Percentiles rank a stretch among this genome's conserved stretches.
Conservation (phyloP, 2,113 vertebrate species). For the Malaclemys terrapin region DNA sequence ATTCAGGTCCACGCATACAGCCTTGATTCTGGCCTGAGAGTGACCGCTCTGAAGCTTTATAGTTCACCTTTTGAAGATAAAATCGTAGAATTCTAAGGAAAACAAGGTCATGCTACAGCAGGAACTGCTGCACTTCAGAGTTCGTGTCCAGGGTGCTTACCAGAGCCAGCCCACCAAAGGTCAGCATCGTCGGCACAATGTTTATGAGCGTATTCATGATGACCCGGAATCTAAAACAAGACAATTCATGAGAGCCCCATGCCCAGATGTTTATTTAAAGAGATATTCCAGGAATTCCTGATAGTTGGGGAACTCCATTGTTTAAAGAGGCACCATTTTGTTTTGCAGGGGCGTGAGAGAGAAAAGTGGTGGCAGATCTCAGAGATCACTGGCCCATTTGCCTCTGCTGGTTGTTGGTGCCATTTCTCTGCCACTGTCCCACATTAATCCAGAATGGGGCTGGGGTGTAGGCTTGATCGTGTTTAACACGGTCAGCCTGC, state of each 20-base stretch:
- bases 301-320: background rate
- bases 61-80: conserved; percentile 36
- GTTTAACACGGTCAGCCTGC: too few species aligned
- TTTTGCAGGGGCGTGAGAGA: background rate
- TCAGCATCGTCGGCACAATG: conserved; percentile 91
- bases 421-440: background rate
- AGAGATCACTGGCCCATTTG: background rate
- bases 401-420: background rate
- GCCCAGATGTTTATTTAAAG: background rate
- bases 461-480: too few species aligned
- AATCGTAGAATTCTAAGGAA: fast-evolving
- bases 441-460: background rate
- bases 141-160: conserved; percentile 76
- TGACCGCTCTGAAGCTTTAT: background rate
- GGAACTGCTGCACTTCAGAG: background rate
- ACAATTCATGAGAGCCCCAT: background rate
- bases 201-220: conserved; percentile 94
- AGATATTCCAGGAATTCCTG: background rate
- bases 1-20: background rate
- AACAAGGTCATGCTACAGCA: background rate
- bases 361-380: background rate
- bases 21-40: background rate
- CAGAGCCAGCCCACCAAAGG: conserved; percentile 90
- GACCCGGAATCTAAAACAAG: conserved; percentile 84
- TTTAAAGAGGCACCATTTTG: background rate